Conservation (phyloP, 2,113 vertebrate species). For the Pao palembangensis region DNA sequence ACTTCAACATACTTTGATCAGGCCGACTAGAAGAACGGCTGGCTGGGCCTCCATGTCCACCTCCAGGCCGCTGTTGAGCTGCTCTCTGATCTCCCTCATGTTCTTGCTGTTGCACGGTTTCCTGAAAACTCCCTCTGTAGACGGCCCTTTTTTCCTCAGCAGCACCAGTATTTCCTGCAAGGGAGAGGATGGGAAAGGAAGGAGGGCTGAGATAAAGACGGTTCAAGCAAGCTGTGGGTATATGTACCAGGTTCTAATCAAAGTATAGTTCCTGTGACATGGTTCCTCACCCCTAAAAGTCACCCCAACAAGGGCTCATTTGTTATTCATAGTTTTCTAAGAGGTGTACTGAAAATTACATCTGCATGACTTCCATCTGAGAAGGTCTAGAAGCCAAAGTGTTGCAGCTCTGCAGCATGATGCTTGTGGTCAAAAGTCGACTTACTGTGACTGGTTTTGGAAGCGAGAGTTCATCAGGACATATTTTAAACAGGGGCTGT, state of each 20-base stretch:
- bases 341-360: background rate
- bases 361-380: background rate
- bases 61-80: constrained; percentile 77
- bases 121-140: constrained; percentile 90
- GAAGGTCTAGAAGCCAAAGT: no score
- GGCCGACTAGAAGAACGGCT: constrained; percentile 82
- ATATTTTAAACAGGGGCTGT: constrained; percentile 79
- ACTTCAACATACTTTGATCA: constrained; percentile 82
- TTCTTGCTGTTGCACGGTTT: constrained; percentile 84
- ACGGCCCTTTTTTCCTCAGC: constrained; percentile 82
- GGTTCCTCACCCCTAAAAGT: constrained; percentile 10
- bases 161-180: constrained; percentile 82
- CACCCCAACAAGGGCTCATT: background rate
- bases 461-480: constrained; percentile 73
- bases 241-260: background rate
- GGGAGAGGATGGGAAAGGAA: background rate
- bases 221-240: background rate
- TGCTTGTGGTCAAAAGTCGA: constrained; percentile 4
- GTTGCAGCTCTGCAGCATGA: no score
- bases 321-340: background rate
- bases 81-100: constrained; percentile 83
- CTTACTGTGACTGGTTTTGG: constrained; percentile 85
- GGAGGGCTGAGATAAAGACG: background rate
- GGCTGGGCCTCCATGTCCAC: constrained; percentile 79
- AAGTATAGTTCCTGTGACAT: background rate